Base-by-base conservation (phyloP, 2,113 vertebrate species). In the Epinephelus fuscoguttatus region DNA sequence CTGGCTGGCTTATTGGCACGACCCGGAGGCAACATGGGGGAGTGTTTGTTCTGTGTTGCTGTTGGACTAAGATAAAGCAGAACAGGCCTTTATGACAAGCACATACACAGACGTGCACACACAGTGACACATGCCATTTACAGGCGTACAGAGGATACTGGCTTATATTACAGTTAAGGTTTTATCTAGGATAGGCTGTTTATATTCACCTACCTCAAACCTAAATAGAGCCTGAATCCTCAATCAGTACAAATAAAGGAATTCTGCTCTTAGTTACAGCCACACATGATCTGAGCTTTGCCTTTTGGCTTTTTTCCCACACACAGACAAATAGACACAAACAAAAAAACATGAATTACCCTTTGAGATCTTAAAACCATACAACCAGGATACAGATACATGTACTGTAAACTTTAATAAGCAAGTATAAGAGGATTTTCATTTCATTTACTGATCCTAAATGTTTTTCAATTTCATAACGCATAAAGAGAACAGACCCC, bases 31-130 rank as follows among this genome's bases (percentile, higher is more conserved):
- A 87, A 91, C 91, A 92, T 88, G 86, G 91, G 91, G 91, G 87
- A 85, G 89, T 92, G 91, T 89, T 92, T 94, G 91, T 91, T 92
- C 89, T 94, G 84, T 78, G 88, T 84, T 91, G 91, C 95, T 96
- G 94, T 85, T 91, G 88, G 88, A 92, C 84, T 78, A 88, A 94
- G 93, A 96, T 94, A 94, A 95, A 95, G 86, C 88, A 90, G 88
- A 89, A 70, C 89, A 84, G 90, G 89, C 77, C 91, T 91, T 91
- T 84, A 86, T 67, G 72, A 90, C 83, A 86, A 88, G 81, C 88
- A 77, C 78, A 82, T 23, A 66, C 86, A 79, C 78, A 68, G 42
- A 81, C 68, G 70, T 52, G 69, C 62, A 76, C 71, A 78, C 75
- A 59, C 45, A 23, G 45, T 47, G 69, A 75, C 75, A 84, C 75